Base-by-base conservation (phyloP, 1,140 invertebrate genomes). In the Ganaspis sp. region DNA sequence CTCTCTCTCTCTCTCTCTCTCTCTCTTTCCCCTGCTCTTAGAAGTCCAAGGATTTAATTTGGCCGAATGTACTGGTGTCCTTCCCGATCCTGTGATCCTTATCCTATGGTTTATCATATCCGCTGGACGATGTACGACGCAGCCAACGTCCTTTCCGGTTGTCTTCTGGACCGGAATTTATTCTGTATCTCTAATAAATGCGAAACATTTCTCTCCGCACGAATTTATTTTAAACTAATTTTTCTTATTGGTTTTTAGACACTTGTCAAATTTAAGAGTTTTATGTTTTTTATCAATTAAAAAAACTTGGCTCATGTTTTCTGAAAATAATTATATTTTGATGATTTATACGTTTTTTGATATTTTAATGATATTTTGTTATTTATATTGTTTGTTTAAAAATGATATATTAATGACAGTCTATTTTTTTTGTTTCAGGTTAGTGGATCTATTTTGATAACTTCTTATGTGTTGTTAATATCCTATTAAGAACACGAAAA, bases 101-200 rank as follows among this genome's bases (percentile, higher is more conserved):
- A 88, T 90, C 88, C 82, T 84, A 87, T 88, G 82, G 81, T 90
- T 90, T 89, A 89, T 90, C 88, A 90, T 88, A 88, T 90, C 87
- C 84, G 79, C 75, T 78, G 76, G 74, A 81, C 78, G 76, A 84
- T 81, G 75, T 58, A 81, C 79, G 82, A 81, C 70, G 74, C 80
- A 76, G 71, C 54, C 75, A 54, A 45, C 23, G 69, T 76, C 58
- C 80, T 79, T 78, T 72, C 75, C 74, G 77, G 72, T 81, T 69
- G 72, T 75, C 72, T 72, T 17, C 75, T 29, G 64, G 58, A 64
- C 58, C 58, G 58, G 58, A 64, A 64, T 64, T 64, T 64, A 64
- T 64, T 64, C 58, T 64, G 12, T 5, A 26, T 58, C 53, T 64
- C 12, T 64, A 64, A 64, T 64, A 64, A 26, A 64, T 64, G 26